Evolutionary conservation across 1,140 invertebrate species (phyloP), one percentile per base, ranked within the genome.

Genomic region (Probaryconus sp.): DNA sequence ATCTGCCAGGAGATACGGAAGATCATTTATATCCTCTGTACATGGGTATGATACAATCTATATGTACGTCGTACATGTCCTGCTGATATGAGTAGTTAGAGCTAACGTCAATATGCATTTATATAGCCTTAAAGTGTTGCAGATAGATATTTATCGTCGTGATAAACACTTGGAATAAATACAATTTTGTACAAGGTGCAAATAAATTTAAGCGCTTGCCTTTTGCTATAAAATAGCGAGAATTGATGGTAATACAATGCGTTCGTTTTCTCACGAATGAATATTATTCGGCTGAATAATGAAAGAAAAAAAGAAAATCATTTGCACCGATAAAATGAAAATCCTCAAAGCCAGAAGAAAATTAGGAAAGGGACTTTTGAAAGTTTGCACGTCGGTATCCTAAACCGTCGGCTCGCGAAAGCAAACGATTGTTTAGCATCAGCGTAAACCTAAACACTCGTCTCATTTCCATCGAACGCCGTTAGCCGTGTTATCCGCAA

Each of bases 91-190:
- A 60, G 60, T 55, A 65, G 69, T 72, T 65, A 61, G 53, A 72
- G 33, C 37, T 42, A 61, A 67, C 61, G 63, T 73, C 70, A 35
- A 73, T 73, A 67, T 56, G 56, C 70, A 33, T 61, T 73, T 73
- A 56, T 73, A 63, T 73, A 63, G 61, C 67, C 63, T 33, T 73
- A 67, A 65, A 73, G 61, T 68, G 63, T 68, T 69, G 64, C 64
- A 69, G 64, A 75, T 69, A 48, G 71, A 75, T 75, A 58, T 68
- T 58, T 75, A 75, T 69, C 64, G 51, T 51, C 45, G 64, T 40
- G 71, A 75, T 75, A 75, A 75, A 64, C 72, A 50, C 58, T 14
- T 64, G 60, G 71, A 68, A 75, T 75, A 75, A 75, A 75, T 69
- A 75, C 64, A 63, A 74, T 74, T 74, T 74, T 67, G 68, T 74